phyloP scores from a whole-genome alignment of 1,140 invertebrate genomes.

The Megalonaias nervosa region DNA sequence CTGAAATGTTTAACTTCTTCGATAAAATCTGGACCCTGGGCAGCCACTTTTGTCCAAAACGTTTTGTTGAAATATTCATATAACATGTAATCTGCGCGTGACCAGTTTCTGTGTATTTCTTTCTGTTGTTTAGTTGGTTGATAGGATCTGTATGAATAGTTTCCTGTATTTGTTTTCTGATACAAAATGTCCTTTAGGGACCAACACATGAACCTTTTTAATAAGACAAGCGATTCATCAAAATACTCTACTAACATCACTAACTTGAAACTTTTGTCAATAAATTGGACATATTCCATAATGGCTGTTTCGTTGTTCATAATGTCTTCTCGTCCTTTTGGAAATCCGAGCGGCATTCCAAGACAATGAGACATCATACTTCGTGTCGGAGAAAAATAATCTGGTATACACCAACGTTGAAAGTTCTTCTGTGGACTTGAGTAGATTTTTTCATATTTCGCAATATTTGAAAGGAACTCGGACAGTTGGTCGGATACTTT shows the following conservation, averaged over 20 bases:
- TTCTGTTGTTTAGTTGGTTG: constrained; percentile 14
- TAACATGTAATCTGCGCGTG: constrained; percentile 55
- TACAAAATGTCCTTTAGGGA: constrained; percentile 60
- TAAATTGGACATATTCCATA: constrained; percentile 43
- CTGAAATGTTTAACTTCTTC: constrained; percentile 53
- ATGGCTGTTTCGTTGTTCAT: constrained; percentile 32
- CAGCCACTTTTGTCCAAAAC: constrained; percentile 58
- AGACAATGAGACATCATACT: constrained; percentile 64
- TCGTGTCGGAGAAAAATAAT: constrained; percentile 60
- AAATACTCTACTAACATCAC: constrained; percentile 76
- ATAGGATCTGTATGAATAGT: constrained; percentile 26
- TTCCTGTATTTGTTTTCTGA: constrained; percentile 43
- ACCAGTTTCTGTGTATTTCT: constrained; percentile 52
- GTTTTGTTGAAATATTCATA: constrained; percentile 62
- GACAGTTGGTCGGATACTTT: neutral
- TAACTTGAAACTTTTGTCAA: constrained; percentile 70
- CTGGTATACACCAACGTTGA: constrained; percentile 58
- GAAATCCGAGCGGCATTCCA: constrained; percentile 65
- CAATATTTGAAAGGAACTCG: constrained; percentile 55
- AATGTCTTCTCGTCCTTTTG: constrained; percentile 47
- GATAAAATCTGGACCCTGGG: constrained; percentile 49
- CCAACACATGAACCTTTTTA: constrained; percentile 75
- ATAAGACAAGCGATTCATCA: constrained; percentile 74
- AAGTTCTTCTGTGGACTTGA: constrained; percentile 34
- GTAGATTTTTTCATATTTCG: constrained; percentile 61